Conservation (phyloP, 2,888 invertebrate species). For the Lochmaea capreae region DNA sequence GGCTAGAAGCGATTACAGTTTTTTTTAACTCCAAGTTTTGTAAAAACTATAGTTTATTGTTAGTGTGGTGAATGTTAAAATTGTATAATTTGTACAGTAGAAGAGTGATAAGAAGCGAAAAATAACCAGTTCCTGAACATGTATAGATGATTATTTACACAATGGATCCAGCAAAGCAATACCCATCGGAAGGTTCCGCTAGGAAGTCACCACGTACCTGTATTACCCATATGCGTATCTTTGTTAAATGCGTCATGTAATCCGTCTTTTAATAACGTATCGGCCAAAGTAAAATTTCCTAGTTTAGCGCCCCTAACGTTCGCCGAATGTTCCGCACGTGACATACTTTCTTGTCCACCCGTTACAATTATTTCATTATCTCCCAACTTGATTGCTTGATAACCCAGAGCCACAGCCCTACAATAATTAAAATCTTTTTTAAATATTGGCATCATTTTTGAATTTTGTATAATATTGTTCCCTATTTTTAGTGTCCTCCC, state of each 20-base stretch:
- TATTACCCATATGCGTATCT: conserved; percentile 63
- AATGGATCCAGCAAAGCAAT: too few species aligned
- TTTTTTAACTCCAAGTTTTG: too few species aligned
- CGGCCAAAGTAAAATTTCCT: conserved; percentile 73
- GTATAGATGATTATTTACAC: too few species aligned
- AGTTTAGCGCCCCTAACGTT: conserved; percentile 76
- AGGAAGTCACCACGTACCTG: background rate
- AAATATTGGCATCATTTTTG: background rate
- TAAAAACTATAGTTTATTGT: too few species aligned
- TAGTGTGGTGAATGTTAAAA: too few species aligned
- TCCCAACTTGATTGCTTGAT: conserved; percentile 74
- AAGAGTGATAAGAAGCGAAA: too few species aligned
- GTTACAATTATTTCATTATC: conserved; percentile 78
- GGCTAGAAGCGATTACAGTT: conserved; percentile 64
- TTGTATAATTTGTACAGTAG: too few species aligned
- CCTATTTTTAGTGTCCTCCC: too few species aligned
- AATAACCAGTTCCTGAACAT: too few species aligned
- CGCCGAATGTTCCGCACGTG: conserved; percentile 76
- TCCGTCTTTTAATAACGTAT: conserved; percentile 77
- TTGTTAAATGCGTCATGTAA: conserved; percentile 78
- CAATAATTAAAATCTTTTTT: background rate
- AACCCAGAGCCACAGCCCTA: conserved; percentile 76
- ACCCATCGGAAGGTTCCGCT: too few species aligned
- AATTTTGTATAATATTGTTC: too few species aligned
- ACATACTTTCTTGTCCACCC: conserved; percentile 89